phyloP scores from a whole-genome alignment of 2,113 vertebrate genomes.

The Eudyptes chrysolophus region DNA sequence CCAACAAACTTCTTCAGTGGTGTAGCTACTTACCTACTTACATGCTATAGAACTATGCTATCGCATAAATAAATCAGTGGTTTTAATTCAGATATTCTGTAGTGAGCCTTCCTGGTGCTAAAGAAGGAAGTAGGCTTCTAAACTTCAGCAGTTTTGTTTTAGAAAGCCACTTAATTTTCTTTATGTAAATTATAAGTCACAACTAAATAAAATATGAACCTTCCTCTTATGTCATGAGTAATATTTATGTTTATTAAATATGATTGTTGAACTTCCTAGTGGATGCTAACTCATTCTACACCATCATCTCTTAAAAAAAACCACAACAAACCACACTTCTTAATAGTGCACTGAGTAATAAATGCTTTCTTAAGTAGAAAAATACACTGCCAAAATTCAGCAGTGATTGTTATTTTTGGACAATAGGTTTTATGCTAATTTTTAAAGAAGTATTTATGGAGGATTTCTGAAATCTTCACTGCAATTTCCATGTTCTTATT shows the following conservation, averaged over 20 bases:
- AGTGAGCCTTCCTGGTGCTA: not conserved
- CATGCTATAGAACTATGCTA: not conserved
- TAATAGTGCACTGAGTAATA: not conserved
- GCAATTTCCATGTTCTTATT: slow-evolving; percentile 49
- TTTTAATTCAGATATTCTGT: not conserved
- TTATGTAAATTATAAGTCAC: not conserved
- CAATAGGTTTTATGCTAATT: not conserved
- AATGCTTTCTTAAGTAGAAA: not conserved
- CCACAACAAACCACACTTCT: not conserved
- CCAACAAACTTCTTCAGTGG: not conserved
- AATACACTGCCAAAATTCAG: not conserved
- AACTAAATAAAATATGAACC: not conserved
- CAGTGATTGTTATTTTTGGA: not conserved
- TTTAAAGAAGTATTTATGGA: slow-evolving; percentile 1
- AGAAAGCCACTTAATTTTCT: not conserved
- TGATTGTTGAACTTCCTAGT: not conserved
- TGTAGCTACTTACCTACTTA: not conserved
- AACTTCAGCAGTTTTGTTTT: not conserved
- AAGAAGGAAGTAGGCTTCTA: not conserved
- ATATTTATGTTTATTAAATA: not conserved
- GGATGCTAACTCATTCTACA: not conserved
- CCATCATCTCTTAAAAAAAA: not conserved
- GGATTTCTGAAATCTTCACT: slow-evolving; percentile 10
- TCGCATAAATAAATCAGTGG: too few species aligned
- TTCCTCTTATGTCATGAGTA: not conserved